Evolutionary conservation across 1,140 invertebrate genomes (phyloP).

Genomic region (Muscidifurax raptorellus): DNA sequence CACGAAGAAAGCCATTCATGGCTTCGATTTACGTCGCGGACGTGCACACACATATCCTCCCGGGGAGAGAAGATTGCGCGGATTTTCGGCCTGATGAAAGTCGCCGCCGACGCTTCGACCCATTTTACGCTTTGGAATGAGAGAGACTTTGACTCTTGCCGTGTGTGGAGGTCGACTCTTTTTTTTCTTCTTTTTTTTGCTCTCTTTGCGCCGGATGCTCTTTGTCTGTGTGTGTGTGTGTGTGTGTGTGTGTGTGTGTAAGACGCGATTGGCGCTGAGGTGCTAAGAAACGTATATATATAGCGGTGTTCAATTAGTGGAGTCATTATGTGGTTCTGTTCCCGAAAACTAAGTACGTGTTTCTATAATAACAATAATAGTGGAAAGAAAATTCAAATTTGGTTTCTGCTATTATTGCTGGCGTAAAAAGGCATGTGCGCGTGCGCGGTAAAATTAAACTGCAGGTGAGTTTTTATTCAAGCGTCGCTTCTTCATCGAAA

Average conservation of each 20-base stretch:
- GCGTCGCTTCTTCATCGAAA: not conserved
- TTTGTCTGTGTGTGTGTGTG: not conserved
- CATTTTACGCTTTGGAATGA: not conserved
- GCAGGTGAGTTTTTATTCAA: not conserved
- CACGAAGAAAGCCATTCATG: slow-evolving; percentile 1
- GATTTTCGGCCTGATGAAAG: slow-evolving; percentile 9
- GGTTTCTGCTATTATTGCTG: too few species aligned
- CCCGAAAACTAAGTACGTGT: too few species aligned
- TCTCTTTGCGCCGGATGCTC: not conserved
- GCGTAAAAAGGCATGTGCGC: too few species aligned
- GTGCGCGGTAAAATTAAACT: too few species aligned
- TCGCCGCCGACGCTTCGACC: not conserved
- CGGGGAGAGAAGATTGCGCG: not conserved
- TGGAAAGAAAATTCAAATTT: too few species aligned
- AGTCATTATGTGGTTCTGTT: too few species aligned
- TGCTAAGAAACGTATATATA: not conserved
- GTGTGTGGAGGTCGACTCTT: not conserved
- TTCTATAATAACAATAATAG: too few species aligned
- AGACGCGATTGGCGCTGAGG: not conserved
- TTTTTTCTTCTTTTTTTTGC: not conserved
- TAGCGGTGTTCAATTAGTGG: not conserved
- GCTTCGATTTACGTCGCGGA: not conserved
- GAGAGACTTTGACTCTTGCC: not conserved
- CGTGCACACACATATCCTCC: not conserved
- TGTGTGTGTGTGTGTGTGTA: not conserved